A percentile compares a stretch with the other conserved stretches of the same genome.
Evolutionary conservation across 2,888 invertebrate genomes (phyloP).

Genomic region (Cephus rjabovi): DNA sequence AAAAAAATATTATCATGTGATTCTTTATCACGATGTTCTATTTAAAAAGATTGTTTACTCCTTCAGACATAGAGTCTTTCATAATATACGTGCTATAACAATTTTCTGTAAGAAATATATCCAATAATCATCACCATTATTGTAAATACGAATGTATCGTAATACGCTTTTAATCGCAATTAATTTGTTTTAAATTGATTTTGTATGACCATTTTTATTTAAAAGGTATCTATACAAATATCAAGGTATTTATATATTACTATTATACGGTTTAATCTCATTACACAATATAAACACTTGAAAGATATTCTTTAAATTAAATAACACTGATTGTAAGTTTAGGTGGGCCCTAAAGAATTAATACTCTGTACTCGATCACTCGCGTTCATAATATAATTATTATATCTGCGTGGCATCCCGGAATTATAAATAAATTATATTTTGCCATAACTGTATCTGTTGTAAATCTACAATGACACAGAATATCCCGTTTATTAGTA

Average conservation of each 20-base stretch:
- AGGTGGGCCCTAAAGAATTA: not conserved
- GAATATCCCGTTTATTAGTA: not conserved
- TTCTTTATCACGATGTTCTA: no score
- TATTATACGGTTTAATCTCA: conserved; percentile 2
- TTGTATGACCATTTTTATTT: not conserved
- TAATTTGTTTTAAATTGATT: not conserved
- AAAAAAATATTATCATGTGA: no score
- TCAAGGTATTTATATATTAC: not conserved
- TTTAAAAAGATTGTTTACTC: no score
- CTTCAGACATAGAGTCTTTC: no score
- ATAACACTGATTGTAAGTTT: not conserved
- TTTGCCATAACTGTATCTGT: not conserved
- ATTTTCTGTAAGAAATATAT: no score
- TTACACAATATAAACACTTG: not conserved
- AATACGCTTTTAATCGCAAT: not conserved
- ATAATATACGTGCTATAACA: no score
- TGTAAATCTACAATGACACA: not conserved
- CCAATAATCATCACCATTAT: no score
- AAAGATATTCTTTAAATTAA: not conserved
- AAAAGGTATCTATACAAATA: conserved; percentile 4
- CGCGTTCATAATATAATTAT: not conserved
- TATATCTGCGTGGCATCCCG: not conserved
- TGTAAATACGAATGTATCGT: not conserved
- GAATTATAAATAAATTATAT: not conserved
- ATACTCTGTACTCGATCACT: not conserved